A percentile compares a stretch with the other conserved stretches of the same genome.
Evolutionary conservation across 2,797 vertebrate genomes (phyloP).

Genomic region (Ceyx erithaca): DNA sequence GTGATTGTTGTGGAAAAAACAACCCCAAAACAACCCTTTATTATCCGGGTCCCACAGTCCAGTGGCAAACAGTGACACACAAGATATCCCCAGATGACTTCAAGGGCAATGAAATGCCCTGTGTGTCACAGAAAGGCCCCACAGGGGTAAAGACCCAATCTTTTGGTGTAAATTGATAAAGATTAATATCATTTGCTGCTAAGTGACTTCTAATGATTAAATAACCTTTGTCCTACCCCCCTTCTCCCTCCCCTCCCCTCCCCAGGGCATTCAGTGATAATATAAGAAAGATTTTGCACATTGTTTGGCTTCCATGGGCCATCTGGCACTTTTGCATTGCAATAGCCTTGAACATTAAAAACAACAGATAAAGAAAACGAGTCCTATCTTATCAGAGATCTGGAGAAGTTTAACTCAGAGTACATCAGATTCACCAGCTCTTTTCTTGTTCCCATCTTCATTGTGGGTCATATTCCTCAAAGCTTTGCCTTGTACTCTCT

Average conservation of each 20-base stretch:
- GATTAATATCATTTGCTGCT: constrained; percentile 14
- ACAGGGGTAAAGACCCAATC: neutral
- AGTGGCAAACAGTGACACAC: neutral
- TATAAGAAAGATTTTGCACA: constrained; percentile 30
- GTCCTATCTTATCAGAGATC: neutral
- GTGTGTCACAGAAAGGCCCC: neutral
- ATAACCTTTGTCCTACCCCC: neutral
- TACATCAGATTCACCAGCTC: neutral
- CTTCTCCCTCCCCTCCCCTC: no score
- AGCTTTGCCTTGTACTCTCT: neutral
- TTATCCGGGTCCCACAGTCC: neutral
- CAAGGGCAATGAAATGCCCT: neutral
- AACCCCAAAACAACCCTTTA: neutral
- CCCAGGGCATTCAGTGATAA: neutral
- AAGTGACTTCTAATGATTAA: constrained; percentile 46
- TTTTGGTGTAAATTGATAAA: neutral
- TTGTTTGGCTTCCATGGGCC: constrained; percentile 40
- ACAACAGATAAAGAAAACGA: constrained; percentile 26
- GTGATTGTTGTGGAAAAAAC: neutral
- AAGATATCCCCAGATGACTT: neutral
- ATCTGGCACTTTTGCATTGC: constrained; percentile 39
- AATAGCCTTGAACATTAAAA: constrained; percentile 33
- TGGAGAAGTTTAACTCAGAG: constrained; percentile 37
- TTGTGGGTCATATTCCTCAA: neutral
- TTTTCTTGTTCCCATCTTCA: constrained; percentile 12